Evolutionary conservation across 2,888 invertebrate species (phyloP).

Genomic region (Yponomeuta evonymella): DNA sequence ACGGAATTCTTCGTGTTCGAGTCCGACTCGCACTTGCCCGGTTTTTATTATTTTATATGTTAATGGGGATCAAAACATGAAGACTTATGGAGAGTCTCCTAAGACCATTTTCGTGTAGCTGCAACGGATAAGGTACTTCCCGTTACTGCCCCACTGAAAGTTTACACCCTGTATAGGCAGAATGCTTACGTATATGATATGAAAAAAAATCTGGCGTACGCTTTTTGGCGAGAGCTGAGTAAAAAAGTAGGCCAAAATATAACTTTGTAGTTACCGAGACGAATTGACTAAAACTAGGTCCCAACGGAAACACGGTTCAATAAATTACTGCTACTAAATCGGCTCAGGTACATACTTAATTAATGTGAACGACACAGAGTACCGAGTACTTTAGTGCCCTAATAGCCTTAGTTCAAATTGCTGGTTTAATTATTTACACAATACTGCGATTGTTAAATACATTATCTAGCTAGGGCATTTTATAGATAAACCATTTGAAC

Average conservation of each 20-base stretch:
- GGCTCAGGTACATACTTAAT: neutral
- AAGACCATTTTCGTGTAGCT: too few species aligned
- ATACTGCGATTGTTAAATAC: neutral
- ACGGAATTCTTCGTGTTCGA: too few species aligned
- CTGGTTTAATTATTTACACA: neutral
- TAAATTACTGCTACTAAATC: neutral
- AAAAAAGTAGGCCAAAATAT: neutral
- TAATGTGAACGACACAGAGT: neutral
- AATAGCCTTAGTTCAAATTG: neutral
- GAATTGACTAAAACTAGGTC: neutral
- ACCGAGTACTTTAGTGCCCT: neutral
- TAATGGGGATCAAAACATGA: too few species aligned
- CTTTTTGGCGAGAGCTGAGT: too few species aligned
- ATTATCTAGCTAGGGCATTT: neutral
- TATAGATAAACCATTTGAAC: neutral
- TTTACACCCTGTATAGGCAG: too few species aligned
- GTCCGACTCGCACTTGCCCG: too few species aligned
- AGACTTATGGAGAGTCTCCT: too few species aligned
- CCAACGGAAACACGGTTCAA: neutral
- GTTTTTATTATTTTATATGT: too few species aligned
- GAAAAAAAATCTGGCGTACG: too few species aligned
- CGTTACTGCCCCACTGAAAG: too few species aligned
- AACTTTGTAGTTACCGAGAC: neutral
- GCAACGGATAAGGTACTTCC: too few species aligned
- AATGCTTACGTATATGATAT: too few species aligned